Evolutionary conservation across 2,888 invertebrate genomes (phyloP).

Genomic region (Thalpophila matura): DNA sequence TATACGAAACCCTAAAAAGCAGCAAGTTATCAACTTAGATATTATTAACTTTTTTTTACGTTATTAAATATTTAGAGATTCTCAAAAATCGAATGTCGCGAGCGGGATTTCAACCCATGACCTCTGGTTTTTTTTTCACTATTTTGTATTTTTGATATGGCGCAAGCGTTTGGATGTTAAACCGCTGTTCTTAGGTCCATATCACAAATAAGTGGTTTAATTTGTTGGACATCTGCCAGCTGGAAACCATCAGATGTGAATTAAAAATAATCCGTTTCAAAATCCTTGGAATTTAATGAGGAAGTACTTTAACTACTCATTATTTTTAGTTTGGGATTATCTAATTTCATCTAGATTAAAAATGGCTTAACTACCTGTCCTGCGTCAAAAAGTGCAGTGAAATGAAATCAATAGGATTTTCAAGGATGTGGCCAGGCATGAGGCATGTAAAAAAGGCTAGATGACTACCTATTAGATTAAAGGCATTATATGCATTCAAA

Average conservation of each 20-base stretch:
- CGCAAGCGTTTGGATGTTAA: constrained; percentile 4
- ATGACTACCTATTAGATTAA: neutral
- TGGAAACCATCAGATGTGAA: constrained; percentile 38
- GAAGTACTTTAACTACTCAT: too few relatives aligned
- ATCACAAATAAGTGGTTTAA: constrained; percentile 44
- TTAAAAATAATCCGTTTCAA: constrained; percentile 47
- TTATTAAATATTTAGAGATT: too few relatives aligned
- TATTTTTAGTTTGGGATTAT: constrained; percentile 31
- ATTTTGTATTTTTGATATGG: constrained; percentile 14
- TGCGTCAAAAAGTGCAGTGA: neutral
- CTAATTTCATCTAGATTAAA: neutral
- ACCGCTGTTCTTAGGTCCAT: constrained; percentile 23
- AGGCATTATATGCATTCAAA: neutral
- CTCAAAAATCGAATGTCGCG: too few relatives aligned
- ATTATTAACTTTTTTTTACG: too few relatives aligned
- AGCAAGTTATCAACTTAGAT: too few relatives aligned
- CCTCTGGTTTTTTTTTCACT: too few relatives aligned
- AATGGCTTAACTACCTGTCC: neutral
- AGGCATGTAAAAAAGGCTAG: neutral
- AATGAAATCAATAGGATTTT: neutral
- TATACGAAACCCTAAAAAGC: too few relatives aligned
- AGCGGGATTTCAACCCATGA: too few relatives aligned
- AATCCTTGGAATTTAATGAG: constrained; percentile 41
- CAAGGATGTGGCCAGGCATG: neutral
- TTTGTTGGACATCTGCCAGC: constrained; percentile 51